Percentiles rank a stretch among this genome's conserved stretches.
Evolutionary conservation across 2,888 invertebrate species (phyloP).

Genomic region (Dicranocentrus wangi): DNA sequence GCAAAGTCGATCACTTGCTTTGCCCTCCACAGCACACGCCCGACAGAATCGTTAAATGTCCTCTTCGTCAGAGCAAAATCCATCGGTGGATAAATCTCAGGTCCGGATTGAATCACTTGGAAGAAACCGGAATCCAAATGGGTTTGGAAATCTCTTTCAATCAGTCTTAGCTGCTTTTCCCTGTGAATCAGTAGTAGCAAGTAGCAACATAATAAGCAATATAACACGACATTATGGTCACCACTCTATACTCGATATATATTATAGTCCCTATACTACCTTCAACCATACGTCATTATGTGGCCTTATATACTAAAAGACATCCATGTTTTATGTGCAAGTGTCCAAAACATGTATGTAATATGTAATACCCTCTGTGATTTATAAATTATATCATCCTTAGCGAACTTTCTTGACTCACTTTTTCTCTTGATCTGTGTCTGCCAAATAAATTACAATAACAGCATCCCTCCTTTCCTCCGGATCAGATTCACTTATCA

Average conservation of each 20-base stretch:
- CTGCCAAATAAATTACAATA: slow-evolving; percentile 75
- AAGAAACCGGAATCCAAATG: slow-evolving; percentile 74
- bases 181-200: too few relatives aligned
- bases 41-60: slow-evolving; percentile 74
- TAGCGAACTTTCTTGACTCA: slow-evolving; percentile 40
- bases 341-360: too few relatives aligned
- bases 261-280: too few relatives aligned
- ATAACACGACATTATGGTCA: slow-evolving; percentile 9
- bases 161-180: slow-evolving; percentile 67
- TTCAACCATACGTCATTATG: too few relatives aligned
- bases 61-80: slow-evolving; percentile 73
- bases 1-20: slow-evolving; percentile 76
- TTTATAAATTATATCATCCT: slow-evolving; percentile 24
- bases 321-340: too few relatives aligned
- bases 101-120: slow-evolving; percentile 74
- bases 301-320: too few relatives aligned
- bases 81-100: slow-evolving; percentile 73
- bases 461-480: slow-evolving; percentile 73
- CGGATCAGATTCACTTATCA: slow-evolving; percentile 74
- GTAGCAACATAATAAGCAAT: too few relatives aligned
- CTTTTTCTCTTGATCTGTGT: slow-evolving; percentile 73
- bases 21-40: slow-evolving; percentile 75
- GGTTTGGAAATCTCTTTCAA: slow-evolving; percentile 70
- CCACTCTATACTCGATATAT: too few relatives aligned
- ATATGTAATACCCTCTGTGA: too few relatives aligned